phyloP scores from a whole-genome alignment of 2,113 vertebrate species.

The Vicugna pacos region DNA sequence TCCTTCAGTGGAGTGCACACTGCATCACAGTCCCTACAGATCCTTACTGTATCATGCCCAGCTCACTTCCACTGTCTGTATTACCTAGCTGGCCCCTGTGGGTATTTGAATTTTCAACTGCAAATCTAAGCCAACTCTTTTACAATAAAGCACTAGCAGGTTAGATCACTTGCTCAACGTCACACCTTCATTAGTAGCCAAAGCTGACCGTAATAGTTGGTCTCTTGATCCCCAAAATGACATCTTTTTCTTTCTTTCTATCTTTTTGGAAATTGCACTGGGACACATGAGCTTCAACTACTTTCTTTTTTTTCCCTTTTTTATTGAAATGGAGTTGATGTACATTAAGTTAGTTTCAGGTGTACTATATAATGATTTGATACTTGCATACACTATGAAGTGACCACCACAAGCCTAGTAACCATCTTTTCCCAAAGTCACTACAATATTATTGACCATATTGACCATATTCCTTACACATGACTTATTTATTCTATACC shows the following conservation, averaged over 20 bases:
- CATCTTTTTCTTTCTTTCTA: no score
- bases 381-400: background rate
- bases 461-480: background rate
- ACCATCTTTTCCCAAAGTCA: background rate
- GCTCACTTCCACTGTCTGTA: background rate
- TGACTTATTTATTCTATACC: background rate
- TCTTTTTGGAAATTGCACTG: background rate
- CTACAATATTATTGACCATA: background rate
- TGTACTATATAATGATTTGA: background rate
- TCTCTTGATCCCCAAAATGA: background rate
- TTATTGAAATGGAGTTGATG: background rate
- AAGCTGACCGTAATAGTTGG: background rate
- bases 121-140: background rate
- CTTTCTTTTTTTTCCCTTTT: background rate
- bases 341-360: background rate
- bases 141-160: background rate
- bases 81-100: background rate
- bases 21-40: background rate
- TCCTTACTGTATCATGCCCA: background rate
- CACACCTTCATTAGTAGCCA: background rate
- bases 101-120: slow-evolving; percentile 22
- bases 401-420: background rate
- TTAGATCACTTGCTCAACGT: background rate
- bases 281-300: background rate
- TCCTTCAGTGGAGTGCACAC: background rate